These are phyloP conservation scores for Oreotrochilus melanogaster DNA, from an alignment of 2,113 vertebrate species.

Conservation along the genomic window DNA sequence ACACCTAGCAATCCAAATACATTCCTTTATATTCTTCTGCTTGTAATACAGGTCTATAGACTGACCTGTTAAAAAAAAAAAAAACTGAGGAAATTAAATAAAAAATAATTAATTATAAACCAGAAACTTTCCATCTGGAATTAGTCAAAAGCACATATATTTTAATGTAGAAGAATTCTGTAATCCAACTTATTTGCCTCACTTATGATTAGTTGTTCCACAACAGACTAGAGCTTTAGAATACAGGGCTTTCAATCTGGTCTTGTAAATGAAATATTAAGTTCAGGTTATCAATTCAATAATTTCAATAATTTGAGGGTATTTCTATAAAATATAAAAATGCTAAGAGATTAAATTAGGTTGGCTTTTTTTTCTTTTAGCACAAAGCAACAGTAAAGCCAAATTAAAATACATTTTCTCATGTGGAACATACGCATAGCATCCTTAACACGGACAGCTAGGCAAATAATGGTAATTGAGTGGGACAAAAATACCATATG, in stretches of 20 bases:
- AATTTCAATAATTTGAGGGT: background rate
- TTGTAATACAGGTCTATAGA: background rate
- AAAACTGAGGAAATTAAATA: slow-evolving; percentile 57
- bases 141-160: slow-evolving; percentile 68
- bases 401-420: background rate
- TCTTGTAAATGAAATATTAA: background rate
- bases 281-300: background rate
- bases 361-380: background rate
- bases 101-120: slow-evolving; percentile 34
- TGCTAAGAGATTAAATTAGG: background rate
- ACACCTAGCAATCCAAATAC: background rate
- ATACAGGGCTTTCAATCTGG: background rate
- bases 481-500: background rate
- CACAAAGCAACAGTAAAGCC: background rate
- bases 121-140: slow-evolving; percentile 78
- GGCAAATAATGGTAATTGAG: background rate
- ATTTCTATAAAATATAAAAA: background rate
- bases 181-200: slow-evolving; percentile 50
- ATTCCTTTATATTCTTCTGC: background rate
- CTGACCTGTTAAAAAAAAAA: background rate
- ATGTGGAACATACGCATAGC: background rate
- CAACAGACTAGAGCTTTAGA: background rate
- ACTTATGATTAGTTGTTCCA: slow-evolving; percentile 22
- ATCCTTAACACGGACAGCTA: background rate
- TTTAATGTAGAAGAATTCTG: slow-evolving; percentile 55